phyloP scores from a whole-genome alignment of 2,113 vertebrate genomes.

The Oreochromis niloticus region DNA sequence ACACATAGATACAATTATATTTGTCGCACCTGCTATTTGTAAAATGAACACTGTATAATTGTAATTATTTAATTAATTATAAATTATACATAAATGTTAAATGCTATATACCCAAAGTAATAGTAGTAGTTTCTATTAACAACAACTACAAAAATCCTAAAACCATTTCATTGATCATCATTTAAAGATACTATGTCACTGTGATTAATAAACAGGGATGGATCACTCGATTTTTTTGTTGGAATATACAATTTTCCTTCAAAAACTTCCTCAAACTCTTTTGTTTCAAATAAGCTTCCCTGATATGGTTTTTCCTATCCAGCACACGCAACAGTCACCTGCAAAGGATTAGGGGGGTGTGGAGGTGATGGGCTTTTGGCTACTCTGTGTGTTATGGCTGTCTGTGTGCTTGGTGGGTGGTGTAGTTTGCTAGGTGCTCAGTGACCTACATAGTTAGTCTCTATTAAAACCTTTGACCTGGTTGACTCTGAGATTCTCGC shows the following conservation, averaged over 20 bases:
- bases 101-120: background rate
- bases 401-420: background rate
- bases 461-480: background rate
- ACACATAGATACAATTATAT: background rate
- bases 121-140: background rate
- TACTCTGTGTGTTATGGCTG: slow-evolving; percentile 22
- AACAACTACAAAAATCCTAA: background rate
- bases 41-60: background rate
- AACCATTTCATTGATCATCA: background rate
- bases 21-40: background rate
- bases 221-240: background rate
- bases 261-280: background rate
- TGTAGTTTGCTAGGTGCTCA: slow-evolving; percentile 7
- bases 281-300: background rate
- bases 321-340: slow-evolving; percentile 48
- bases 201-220: background rate
- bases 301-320: background rate
- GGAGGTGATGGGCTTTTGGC: slow-evolving; percentile 2
- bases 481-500: background rate
- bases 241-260: background rate
- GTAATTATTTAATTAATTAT: too few species aligned
- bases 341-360: slow-evolving; percentile 49
- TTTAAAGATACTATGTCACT: background rate
- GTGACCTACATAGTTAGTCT: background rate
- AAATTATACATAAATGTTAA: background rate